Conservation (phyloP, 2,797 vertebrate genomes). For the Enteromius radiatus region DNA sequence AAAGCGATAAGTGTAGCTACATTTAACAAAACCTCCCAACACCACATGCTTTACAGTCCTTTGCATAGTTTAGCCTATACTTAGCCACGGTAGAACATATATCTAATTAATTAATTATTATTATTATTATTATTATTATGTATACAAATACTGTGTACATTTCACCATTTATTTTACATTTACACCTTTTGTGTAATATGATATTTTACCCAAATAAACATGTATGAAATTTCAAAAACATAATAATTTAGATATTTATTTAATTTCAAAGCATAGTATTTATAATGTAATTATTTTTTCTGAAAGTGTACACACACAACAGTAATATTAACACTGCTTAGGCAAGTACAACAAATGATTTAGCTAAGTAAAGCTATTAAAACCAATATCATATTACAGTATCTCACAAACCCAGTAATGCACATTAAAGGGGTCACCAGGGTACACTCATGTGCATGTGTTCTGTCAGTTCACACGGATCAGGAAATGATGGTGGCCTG, state of each 20-base stretch:
- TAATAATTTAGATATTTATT: neutral
- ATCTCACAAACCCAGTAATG: neutral
- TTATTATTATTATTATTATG: neutral
- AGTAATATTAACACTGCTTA: neutral
- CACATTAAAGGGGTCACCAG: neutral
- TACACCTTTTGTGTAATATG: neutral
- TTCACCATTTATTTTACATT: neutral
- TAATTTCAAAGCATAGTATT: neutral
- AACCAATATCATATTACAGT: neutral
- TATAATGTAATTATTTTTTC: neutral
- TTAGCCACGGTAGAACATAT: neutral
- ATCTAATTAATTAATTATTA: neutral
- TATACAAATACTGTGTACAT: neutral
- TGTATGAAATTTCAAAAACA: neutral
- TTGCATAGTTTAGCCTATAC: slow-evolving; percentile 22
- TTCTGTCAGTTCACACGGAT: slow-evolving; percentile 17
- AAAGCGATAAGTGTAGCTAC: neutral
- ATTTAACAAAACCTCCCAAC: neutral
- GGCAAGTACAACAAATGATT: neutral
- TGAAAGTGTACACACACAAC: neutral
- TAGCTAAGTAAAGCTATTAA: neutral
- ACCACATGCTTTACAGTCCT: neutral
- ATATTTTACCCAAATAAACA: neutral
- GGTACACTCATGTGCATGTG: neutral
- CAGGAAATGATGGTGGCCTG: slow-evolving; percentile 2